Conservation (phyloP, 2,888 invertebrate species). For the Balanococcus diminutus region DNA sequence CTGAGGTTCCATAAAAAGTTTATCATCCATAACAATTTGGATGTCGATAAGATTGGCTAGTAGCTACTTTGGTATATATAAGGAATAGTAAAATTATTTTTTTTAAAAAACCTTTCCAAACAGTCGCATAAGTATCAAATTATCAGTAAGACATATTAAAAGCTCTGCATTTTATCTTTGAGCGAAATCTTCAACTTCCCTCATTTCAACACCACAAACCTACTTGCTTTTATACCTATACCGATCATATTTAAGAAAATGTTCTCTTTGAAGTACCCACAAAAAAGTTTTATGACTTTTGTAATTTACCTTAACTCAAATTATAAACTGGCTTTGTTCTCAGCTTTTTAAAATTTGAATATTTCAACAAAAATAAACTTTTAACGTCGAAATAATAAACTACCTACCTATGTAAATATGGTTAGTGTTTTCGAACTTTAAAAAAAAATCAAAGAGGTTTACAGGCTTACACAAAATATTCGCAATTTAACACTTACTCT, state of each 20-base stretch:
- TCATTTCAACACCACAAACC: background rate
- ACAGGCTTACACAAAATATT: background rate
- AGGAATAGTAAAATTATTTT: too few relatives aligned
- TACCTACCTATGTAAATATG: background rate
- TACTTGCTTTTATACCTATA: background rate
- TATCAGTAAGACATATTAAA: background rate
- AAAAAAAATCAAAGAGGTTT: background rate
- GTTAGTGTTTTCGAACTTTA: background rate
- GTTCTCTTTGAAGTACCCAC: background rate
- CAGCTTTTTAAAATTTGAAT: background rate
- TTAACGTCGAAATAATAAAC: background rate
- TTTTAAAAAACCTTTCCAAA: background rate
- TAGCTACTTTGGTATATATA: too few relatives aligned
- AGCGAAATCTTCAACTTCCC: background rate
- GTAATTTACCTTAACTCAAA: background rate
- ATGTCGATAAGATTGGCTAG: too few relatives aligned
- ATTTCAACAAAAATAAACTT: background rate
- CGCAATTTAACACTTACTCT: background rate
- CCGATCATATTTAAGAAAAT: slow-evolving; percentile 16
- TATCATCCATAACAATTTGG: too few relatives aligned
- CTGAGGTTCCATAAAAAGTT: too few relatives aligned
- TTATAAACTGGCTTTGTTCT: background rate
- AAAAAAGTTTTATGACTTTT: background rate
- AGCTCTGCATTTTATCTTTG: background rate
- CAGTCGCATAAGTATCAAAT: background rate